A percentile compares a stretch with the other conserved stretches of the same genome.
Conservation (phyloP, 2,113 vertebrate species). For the Willisornis vidua region DNA sequence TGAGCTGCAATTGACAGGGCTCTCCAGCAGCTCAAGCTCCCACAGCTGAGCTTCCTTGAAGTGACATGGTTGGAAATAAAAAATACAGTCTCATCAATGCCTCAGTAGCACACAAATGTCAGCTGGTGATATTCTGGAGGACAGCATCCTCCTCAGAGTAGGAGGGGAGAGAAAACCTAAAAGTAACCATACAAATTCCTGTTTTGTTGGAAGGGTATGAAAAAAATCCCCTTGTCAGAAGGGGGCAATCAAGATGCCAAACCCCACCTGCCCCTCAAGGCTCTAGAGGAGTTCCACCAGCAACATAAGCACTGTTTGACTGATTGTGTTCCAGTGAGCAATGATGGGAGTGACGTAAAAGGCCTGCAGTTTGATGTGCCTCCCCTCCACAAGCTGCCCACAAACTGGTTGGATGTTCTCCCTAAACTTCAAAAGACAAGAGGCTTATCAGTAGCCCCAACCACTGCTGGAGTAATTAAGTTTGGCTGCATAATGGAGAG, state of each 20-base stretch:
- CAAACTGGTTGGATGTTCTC: neutral
- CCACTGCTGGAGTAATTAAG: neutral
- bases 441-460: neutral
- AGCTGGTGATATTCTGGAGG: neutral
- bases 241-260: neutral
- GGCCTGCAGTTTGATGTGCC: neutral
- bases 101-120: neutral
- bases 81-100: neutral
- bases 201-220: neutral
- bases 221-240: neutral
- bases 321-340: neutral
- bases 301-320: neutral
- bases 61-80: neutral
- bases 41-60: neutral
- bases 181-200: neutral
- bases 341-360: neutral
- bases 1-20: neutral
- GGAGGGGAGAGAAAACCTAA: neutral
- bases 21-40: neutral
- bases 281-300: neutral
- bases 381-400: neutral
- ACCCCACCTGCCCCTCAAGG: neutral
- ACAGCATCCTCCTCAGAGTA: neutral
- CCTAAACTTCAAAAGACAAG: neutral
- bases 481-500: neutral